These are phyloP conservation scores for Eulemur coronatus DNA, from an alignment of 2,797 vertebrate species.

Conservation along the genomic window DNA sequence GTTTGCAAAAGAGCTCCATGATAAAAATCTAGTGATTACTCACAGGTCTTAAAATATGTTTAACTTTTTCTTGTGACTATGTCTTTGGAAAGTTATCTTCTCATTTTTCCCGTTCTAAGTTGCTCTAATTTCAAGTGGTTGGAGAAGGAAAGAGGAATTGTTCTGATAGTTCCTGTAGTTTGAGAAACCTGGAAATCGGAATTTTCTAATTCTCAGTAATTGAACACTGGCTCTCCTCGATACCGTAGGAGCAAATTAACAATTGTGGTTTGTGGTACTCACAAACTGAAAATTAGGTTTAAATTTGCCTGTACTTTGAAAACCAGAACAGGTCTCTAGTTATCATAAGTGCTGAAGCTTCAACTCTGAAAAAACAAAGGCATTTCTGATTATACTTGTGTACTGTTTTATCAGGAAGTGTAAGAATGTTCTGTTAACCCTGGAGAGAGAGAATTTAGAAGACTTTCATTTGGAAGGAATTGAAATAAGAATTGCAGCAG, in stretches of 20 bases:
- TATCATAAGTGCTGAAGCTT: not conserved
- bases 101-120: not conserved
- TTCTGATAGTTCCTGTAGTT: not conserved
- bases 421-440: constrained; percentile 28
- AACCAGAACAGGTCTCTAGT: not conserved
- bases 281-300: not conserved
- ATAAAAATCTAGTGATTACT: not conserved
- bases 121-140: not conserved
- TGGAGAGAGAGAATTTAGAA: not conserved
- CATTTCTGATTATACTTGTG: not conserved
- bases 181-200: not conserved
- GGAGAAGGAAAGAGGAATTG: not conserved
- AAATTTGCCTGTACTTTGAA: not conserved
- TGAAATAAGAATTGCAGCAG: not conserved
- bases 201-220: not conserved
- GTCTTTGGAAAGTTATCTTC: not conserved
- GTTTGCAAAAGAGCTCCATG: not conserved
- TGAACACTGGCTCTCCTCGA: not conserved
- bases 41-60: not conserved
- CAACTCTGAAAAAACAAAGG: constrained; percentile 10
- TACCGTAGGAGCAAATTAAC: not conserved
- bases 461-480: not conserved
- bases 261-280: not conserved
- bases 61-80: not conserved
- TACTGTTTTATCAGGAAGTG: constrained; percentile 55